These are phyloP conservation scores for Lasioglossum leucozonium DNA, from an alignment of 2,888 invertebrate species.

Conservation along the genomic window DNA sequence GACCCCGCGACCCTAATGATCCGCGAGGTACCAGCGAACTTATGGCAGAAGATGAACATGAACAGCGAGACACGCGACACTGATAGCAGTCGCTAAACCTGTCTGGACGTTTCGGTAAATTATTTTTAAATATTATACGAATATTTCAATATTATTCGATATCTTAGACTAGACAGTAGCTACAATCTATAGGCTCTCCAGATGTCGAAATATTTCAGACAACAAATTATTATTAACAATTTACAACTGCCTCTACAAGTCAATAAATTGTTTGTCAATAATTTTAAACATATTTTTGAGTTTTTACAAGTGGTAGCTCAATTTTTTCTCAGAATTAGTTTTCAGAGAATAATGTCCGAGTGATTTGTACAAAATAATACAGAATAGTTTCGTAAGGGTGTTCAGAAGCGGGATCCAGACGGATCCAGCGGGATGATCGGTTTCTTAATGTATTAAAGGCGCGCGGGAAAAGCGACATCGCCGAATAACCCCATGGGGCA, in stretches of 20 bases:
- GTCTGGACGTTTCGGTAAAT: too few relatives aligned
- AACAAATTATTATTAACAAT: not conserved
- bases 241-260: not conserved
- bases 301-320: not conserved
- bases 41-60: not conserved
- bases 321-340: not conserved
- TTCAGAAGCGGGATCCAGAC: not conserved
- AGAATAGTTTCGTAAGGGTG: not conserved
- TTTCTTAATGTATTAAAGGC: slow-evolving; percentile 22
- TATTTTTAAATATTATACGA: too few relatives aligned
- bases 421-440: not conserved
- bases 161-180: too few relatives aligned
- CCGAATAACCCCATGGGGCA: slow-evolving; percentile 20
- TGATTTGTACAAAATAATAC: not conserved
- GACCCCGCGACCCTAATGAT: slow-evolving; percentile 23
- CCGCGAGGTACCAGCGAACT: not conserved
- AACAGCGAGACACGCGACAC: not conserved
- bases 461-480: slow-evolving; percentile 13
- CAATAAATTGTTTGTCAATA: not conserved
- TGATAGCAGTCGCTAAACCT: too few relatives aligned
- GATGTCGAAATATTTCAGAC: too few relatives aligned
- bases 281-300: not conserved
- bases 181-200: too few relatives aligned
- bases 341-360: too few relatives aligned
- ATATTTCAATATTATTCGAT: too few relatives aligned